Base-by-base conservation (phyloP, 2,113 vertebrate genomes). In the Circaetus cinerascens region DNA sequence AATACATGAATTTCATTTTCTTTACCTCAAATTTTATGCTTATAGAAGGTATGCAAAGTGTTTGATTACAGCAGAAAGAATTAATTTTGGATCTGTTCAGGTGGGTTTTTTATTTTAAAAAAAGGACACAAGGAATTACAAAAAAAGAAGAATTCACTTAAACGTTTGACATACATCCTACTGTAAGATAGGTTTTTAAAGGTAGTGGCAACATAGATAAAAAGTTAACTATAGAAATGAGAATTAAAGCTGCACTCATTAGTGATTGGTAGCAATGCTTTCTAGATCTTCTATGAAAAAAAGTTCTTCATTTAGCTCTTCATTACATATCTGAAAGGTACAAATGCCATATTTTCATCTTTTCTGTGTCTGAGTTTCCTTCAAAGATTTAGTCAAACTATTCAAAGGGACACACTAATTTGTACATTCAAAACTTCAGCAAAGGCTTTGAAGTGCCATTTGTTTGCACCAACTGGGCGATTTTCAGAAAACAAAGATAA, bases 1-100 rank as follows among this genome's bases (percentile, higher is more conserved):
- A 93, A 93, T 72, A 55, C 36, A 97, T 79, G 25, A 71, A 73
- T 94, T 96, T 86, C 5, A 88, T 57, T 63, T 76, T 95, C 73
- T 90, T 89, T 80, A 87, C 48, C 69, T 84, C 55, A 59, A 86
- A 64, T 86, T 43, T 71, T 72, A 57, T 66, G 64, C 76, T 86
- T 59, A 19, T 36, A 55, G 36, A 93, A 73, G 25, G 20, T 38
- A 88, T 12, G 36, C 86, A 55, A 92, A 93, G 21, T 66, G 29
- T 60, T 83, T 75, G 30, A 79, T 79, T 79, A 75, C 5, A 5
- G 34, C 13, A 87, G 71, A 88, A 71, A 91, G 32, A 86, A 83
- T 57, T 77, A 30, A 60, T 88, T 78, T 73, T 74, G 21, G 34
- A 85, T 34, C 29, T 89, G 38, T 38, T 87, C 43, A 68, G 41